Base-by-base conservation (phyloP, 2,113 vertebrate genomes). In the Pitta sordida region DNA sequence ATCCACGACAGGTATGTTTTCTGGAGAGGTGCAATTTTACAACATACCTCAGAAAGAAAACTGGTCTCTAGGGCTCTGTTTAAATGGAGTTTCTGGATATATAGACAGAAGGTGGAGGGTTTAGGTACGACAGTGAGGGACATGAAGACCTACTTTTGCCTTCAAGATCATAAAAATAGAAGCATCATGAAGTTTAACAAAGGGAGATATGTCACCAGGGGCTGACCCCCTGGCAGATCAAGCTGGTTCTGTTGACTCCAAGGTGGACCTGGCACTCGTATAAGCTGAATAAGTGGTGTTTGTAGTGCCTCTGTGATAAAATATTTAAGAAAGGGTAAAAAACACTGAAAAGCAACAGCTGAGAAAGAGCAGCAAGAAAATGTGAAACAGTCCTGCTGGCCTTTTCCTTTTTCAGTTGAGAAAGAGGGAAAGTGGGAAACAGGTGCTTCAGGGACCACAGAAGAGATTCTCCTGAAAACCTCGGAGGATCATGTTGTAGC, bases 191-290 rank as follows among this genome's bases (percentile, higher is more conserved):
- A 56, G 41, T 58, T 80, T 46, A 68, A 37, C 21, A 58, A 52
- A 6, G 34, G 34, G 27, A 58, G 4, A 49, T 43, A 10, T 59
- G 27, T 8, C 37, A 9, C 8, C 30, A 12, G 46, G 60, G 29
- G 14, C 23, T 73, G 9, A 6, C 21, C 15, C 17, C 17, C 13
- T 18, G 18, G 51, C 3, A 0, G 1, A 32, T 3, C 3, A 7
- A 60, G 11, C 15, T 29, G 26, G 21, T 58, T 58, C 26, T 20
- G 5, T 36, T 59, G 20, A 21, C 21, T 58, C n/a, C 37, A 60
- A 43, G 48, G 37, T 0, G 0, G 24, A 29, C 14, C 13, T 0
- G 0, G 24, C 0, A 0, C 30, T 76, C 39, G 15, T 39, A 30
- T n/a, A 69, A 15, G 36, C 17, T 2, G 15, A 80, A 23, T 43